Conservation (phyloP, 2,113 vertebrate genomes). For the Tragelaphus buxtoni region DNA sequence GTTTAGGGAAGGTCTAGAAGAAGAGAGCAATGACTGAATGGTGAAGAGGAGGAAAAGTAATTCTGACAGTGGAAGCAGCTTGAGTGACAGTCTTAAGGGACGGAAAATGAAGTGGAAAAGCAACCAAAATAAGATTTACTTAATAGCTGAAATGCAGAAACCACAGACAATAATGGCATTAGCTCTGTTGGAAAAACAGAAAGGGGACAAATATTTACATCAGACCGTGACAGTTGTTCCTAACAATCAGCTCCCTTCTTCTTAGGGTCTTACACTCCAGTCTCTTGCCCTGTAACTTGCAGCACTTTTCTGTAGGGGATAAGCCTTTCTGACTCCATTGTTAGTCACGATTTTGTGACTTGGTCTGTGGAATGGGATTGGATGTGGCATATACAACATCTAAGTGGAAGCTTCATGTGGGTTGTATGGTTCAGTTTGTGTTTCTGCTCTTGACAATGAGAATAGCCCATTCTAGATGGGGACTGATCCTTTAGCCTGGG, state of each 20-base stretch:
- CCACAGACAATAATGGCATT: background rate
- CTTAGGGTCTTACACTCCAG: background rate
- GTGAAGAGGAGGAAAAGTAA: background rate
- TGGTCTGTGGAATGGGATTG: background rate
- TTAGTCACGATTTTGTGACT: background rate
- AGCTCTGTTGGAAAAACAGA: background rate
- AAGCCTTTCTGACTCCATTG: background rate
- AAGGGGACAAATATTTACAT: background rate
- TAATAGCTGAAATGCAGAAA: background rate
- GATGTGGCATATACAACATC: background rate
- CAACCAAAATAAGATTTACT: background rate
- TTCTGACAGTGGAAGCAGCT: background rate
- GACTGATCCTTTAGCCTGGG: background rate
- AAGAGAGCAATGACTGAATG: background rate
- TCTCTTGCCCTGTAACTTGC: background rate
- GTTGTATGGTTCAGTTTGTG: background rate
- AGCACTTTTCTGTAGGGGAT: background rate
- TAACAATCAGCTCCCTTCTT: background rate
- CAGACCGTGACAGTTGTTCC: background rate
- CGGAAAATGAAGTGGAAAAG: background rate
- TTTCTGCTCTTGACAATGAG: background rate
- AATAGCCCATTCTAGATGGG: background rate
- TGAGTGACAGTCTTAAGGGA: background rate
- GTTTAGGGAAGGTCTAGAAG: background rate
- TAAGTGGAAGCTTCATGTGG: background rate